Evolutionary conservation across 2,797 vertebrate species (phyloP).

Genomic region (Trachops cirrhosus): DNA sequence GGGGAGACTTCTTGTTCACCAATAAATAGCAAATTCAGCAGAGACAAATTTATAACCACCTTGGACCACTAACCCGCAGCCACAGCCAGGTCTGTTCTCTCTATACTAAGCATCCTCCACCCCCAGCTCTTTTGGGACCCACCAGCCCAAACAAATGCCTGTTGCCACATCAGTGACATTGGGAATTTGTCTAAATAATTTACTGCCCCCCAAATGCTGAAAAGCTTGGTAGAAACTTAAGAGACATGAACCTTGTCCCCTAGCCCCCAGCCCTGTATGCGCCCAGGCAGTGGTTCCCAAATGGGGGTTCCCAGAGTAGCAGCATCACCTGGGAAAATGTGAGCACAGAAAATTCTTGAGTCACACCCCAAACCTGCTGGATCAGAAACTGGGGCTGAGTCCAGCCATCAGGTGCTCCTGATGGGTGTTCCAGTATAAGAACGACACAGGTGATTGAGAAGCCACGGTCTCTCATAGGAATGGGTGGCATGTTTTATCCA

Average conservation of each 20-base stretch:
- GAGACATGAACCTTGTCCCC: background rate
- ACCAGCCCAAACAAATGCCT: background rate
- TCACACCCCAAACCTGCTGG: background rate
- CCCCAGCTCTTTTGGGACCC: background rate
- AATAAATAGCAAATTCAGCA: background rate
- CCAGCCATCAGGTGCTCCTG: background rate
- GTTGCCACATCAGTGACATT: background rate
- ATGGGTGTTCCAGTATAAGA: background rate
- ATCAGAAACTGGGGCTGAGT: background rate
- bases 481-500: background rate
- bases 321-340: background rate
- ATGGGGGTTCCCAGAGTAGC: background rate
- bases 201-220: background rate
- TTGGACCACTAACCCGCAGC: background rate
- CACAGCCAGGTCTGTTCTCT: background rate
- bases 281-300: background rate
- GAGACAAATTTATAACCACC: background rate
- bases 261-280: fast-evolving
- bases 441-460: background rate
- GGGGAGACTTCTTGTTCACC: background rate
- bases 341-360: background rate
- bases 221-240: background rate
- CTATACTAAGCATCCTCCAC: background rate
- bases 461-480: background rate
- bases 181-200: background rate